These are phyloP conservation scores for Nycticorax nycticorax DNA, from an alignment of 2,113 vertebrate species.

Conservation along the genomic window DNA sequence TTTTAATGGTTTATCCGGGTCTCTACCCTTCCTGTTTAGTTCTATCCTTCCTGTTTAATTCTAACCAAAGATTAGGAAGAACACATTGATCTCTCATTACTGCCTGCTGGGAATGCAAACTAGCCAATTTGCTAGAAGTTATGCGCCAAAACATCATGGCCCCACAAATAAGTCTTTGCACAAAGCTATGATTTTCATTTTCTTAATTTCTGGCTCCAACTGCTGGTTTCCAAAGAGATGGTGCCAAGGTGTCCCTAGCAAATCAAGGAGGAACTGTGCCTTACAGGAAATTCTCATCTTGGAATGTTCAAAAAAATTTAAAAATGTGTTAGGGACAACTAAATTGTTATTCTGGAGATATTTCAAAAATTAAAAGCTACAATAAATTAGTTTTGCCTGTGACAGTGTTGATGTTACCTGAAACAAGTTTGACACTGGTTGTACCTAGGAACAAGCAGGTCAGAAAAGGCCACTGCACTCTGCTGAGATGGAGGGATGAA, in stretches of 20 bases:
- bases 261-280: neutral
- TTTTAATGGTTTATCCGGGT: neutral
- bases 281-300: neutral
- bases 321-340: neutral
- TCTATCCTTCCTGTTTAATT: neutral
- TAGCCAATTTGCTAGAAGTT: neutral
- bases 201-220: neutral
- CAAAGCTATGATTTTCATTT: neutral
- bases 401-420: neutral
- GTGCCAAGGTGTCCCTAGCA: neutral
- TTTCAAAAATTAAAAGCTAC: neutral
- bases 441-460: neutral
- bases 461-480: neutral
- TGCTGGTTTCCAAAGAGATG: neutral
- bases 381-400: neutral
- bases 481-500: neutral
- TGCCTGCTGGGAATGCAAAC: neutral
- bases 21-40: neutral
- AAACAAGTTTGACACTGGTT: neutral
- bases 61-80: neutral
- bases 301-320: neutral
- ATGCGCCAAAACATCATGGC: neutral
- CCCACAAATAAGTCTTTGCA: neutral
- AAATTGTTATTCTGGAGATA: neutral
- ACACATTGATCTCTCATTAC: neutral